Evolutionary conservation across 2,888 invertebrate genomes (phyloP), one percentile per base, ranked within the genome.

Genomic region (Acrobasis suavella): DNA sequence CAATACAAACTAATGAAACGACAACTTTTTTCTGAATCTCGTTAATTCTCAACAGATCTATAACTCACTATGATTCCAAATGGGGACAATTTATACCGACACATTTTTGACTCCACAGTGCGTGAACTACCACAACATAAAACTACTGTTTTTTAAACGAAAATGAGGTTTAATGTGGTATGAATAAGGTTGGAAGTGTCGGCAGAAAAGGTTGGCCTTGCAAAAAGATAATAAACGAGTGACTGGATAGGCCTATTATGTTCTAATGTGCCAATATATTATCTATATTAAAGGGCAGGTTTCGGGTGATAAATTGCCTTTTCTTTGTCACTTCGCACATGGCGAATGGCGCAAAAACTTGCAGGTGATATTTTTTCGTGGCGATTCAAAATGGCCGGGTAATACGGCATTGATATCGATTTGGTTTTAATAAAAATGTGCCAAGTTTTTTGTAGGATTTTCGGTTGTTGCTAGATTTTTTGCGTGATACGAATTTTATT

Each of bases 201-300:
- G 17, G 10, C 6, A 32, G n/a, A 32, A 42, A 9, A 9, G 16
- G 22, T 17, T 42, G 58, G 50, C 32, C 17, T 17, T 32, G 59
- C 12, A 14, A 61, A 61, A 65, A 66, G 52, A 65, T 69, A 66
- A 69, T 66, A 69, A 67, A 69, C 67, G 69, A 63, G 62, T 60
- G 56, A 59, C 68, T 62, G 62, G 65, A 65, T 63, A 60, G 66
- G 63, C 66, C 67, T 69, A 67, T 69, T 69, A 69, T 69, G 60
- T 61, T 60, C 64, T 67, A 69, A 69, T 67, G 66, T 66, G 59
- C 63, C 67, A 67, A 69, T 69, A 67, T 67, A 69, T 69, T 67
- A 67, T 65, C 59, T 62, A 62, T 60, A 62, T 60, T 66, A 65
- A 63, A 69, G 65, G 65, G 66, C 58, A 69, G 66, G 63, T 63